A percentile compares a stretch with the other conserved stretches of the same genome.
Conservation (phyloP, 1,140 invertebrate genomes). For the Schlechtendalia chinensis region DNA sequence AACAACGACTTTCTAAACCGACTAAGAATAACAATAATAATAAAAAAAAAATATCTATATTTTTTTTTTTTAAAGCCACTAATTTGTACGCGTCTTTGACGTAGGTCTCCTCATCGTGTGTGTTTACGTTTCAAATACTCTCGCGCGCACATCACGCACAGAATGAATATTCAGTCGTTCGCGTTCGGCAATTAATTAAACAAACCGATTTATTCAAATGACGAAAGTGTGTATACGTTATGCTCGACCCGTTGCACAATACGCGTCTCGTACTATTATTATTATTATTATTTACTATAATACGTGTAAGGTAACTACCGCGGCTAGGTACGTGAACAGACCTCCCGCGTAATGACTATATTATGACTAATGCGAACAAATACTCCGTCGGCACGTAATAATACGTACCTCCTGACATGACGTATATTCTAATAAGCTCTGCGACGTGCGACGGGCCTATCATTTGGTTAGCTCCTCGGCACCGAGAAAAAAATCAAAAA, state of each 20-base stretch:
- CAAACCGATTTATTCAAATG: slow-evolving; percentile 33
- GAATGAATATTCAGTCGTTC: neutral
- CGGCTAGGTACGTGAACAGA: neutral
- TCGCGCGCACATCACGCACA: neutral
- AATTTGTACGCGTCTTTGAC: slow-evolving; percentile 43
- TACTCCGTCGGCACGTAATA: slow-evolving; percentile 36
- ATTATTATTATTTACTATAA: slow-evolving; percentile 2
- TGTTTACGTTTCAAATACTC: slow-evolving; percentile 7
- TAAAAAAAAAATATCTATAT: slow-evolving; percentile 20
- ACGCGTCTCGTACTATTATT: neutral
- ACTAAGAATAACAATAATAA: neutral
- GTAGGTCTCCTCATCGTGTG: slow-evolving; percentile 23
- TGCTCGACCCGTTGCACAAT: neutral
- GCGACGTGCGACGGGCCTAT: neutral
- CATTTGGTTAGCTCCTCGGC: no score
- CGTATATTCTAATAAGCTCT: slow-evolving; percentile 6
- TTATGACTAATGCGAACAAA: slow-evolving; percentile 45
- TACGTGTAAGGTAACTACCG: neutral
- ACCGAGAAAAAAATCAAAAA: no score
- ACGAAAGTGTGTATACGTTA: slow-evolving; percentile 11
- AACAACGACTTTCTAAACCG: slow-evolving; percentile 24
- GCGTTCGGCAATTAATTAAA: slow-evolving; percentile 47
- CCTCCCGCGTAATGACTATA: slow-evolving; percentile 47
- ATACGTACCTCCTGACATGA: neutral
- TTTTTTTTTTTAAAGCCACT: no score